Base-by-base conservation (phyloP, 2,113 vertebrate genomes). In the Ammospiza nelsoni region DNA sequence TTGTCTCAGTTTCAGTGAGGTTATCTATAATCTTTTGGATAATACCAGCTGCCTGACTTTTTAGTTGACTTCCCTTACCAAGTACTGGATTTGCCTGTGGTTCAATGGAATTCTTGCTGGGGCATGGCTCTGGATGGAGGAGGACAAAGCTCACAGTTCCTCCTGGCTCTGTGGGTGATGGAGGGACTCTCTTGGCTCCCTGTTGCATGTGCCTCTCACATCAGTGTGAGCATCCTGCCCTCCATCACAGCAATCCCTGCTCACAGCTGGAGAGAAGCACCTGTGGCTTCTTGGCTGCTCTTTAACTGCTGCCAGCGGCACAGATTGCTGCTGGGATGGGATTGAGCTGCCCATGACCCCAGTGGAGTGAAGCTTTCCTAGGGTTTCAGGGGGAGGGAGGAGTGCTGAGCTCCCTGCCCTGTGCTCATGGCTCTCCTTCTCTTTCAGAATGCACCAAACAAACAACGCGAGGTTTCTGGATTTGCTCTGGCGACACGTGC, bases 401-500 rank as follows among this genome's bases (percentile, higher is more conserved):
- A n/a, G 39, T 28, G 22, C 81, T 91, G 51, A n/a, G 74, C 69
- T 90, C 75, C 84, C 86, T 94, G 80, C 59, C 89, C 69, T n/a
- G 41, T 93, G 87, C 90, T 95, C 85, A 97, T 75, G 58, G 84
- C 84, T 91, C 68, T 57, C 72, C 86, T 59, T 79, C 68, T 91
- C 92, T 94, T 92, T 83, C 96, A 99, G 99, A 98, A 99, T 99
- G 99, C 99, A 99, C 98, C 99, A 99, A 97, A 99, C 99, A 77
- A 99, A 99, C 98, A 99, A 99, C 35, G 99, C 99, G 74, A 98
- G 99, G 87, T 99, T 99, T 98, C 98, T 99, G 98, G 99, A 99
- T 97, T 96, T 99, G 97, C 98, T 99, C 71, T 99, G 99, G 99
- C 98, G 99, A 97, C 99, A 99, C 13, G 92, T 99, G 95, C 98